phyloP scores from a whole-genome alignment of 2,113 vertebrate genomes.

The Thalassarche chlororhynchos region DNA sequence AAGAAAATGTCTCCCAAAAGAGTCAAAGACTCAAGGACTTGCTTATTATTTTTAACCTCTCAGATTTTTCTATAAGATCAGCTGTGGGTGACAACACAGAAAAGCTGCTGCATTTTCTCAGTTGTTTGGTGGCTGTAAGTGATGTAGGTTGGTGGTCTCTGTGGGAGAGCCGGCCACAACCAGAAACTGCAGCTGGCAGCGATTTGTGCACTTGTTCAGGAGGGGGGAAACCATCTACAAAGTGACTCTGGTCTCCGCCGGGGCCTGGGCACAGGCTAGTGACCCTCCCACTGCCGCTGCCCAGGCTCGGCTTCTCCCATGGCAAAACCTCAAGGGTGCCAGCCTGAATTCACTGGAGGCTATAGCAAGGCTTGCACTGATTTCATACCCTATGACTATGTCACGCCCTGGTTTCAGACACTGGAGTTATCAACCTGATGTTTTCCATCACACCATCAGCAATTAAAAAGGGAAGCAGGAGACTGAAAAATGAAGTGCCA shows the following conservation, averaged over 20 bases:
- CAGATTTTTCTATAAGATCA: not conserved
- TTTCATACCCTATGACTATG: not conserved
- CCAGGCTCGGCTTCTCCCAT: not conserved
- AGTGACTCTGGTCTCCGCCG: not conserved
- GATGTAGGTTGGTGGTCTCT: not conserved
- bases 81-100: not conserved
- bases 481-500: not conserved
- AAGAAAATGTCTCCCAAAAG: not conserved
- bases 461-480: not conserved
- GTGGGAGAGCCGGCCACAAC: not conserved
- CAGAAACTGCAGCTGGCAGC: not conserved
- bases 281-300: not conserved
- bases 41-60: not conserved
- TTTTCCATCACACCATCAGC: not conserved
- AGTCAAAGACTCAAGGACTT: not conserved
- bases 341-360: not conserved
- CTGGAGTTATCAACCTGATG: not conserved
- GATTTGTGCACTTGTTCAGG: not conserved
- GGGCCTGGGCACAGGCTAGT: too few species aligned
- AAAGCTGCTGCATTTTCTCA: not conserved
- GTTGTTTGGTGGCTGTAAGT: not conserved
- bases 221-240: not conserved
- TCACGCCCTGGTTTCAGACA: not conserved
- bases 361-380: not conserved
- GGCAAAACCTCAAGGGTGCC: not conserved